Evolutionary conservation across 2,113 vertebrate species (phyloP).

Genomic region (Oceanites oceanicus): DNA sequence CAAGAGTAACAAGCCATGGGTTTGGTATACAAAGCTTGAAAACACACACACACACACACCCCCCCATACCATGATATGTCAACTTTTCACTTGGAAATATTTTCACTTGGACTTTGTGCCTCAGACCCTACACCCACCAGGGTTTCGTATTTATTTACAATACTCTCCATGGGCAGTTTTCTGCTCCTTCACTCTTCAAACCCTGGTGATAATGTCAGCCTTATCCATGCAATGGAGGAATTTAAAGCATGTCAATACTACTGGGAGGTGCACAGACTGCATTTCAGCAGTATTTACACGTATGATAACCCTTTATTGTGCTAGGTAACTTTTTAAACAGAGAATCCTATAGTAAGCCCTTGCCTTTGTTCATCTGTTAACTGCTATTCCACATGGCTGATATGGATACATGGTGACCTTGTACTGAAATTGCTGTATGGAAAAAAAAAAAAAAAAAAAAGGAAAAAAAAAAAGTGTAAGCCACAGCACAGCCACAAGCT

Average conservation of each 20-base stretch:
- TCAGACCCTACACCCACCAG: background rate
- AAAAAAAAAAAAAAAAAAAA: background rate
- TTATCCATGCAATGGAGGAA: slow-evolving; percentile 39
- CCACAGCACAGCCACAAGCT: background rate
- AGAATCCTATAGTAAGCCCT: slow-evolving; percentile 12
- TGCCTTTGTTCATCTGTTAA: slow-evolving; percentile 56
- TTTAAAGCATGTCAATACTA: slow-evolving; percentile 28
- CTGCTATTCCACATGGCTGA: slow-evolving; percentile 43
- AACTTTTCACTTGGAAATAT: background rate
- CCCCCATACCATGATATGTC: background rate
- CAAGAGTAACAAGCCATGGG: background rate
- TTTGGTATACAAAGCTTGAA: background rate
- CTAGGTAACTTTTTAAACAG: slow-evolving; percentile 64
- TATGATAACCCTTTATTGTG: slow-evolving; percentile 60
- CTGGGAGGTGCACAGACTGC: background rate
- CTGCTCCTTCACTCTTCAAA: slow-evolving; percentile 15
- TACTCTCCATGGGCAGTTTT: background rate
- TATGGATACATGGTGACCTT: slow-evolving; percentile 49
- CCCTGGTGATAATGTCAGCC: background rate
- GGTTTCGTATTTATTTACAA: background rate
- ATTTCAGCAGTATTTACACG: slow-evolving; percentile 44
- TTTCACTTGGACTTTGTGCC: background rate
- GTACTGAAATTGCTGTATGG: background rate
- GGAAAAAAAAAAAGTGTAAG: background rate
- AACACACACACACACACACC: background rate